These are phyloP conservation scores for Volucella bombylans DNA, from an alignment of 2,888 invertebrate species.

Conservation along the genomic window DNA sequence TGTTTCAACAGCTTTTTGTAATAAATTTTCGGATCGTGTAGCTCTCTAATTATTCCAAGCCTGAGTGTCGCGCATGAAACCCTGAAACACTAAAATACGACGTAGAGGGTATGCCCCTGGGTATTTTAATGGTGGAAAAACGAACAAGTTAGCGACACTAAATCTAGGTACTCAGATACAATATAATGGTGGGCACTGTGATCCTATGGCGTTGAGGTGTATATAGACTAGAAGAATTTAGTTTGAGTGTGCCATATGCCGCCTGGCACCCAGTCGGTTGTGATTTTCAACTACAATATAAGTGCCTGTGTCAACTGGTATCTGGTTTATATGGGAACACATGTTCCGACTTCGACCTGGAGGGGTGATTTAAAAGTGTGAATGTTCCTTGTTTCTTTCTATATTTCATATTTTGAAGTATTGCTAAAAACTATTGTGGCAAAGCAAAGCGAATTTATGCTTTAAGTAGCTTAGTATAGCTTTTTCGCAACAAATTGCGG, in stretches of 20 bases:
- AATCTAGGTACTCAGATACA: slow-evolving; percentile 17
- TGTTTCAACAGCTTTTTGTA: slow-evolving; percentile 70
- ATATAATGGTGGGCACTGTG: slow-evolving; percentile 19
- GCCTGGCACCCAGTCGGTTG: slow-evolving; percentile 49
- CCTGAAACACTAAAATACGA: not conserved
- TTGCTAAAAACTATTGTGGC: too few species aligned
- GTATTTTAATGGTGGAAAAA: slow-evolving; percentile 5
- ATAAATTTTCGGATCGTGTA: slow-evolving; percentile 70
- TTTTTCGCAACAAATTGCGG: too few species aligned
- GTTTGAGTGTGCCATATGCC: slow-evolving; percentile 30
- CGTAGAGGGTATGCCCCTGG: not conserved
- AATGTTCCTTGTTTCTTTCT: not conserved
- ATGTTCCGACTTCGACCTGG: slow-evolving; percentile 33
- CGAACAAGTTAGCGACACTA: slow-evolving; percentile 37
- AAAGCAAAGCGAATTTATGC: too few species aligned
- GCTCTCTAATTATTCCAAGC: slow-evolving; percentile 63
- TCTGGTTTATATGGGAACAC: slow-evolving; percentile 55
- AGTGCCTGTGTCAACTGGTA: slow-evolving; percentile 29
- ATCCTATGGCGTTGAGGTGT: slow-evolving; percentile 24
- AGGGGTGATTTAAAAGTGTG: not conserved
- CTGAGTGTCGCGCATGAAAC: slow-evolving; percentile 1
- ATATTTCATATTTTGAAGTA: too few species aligned
- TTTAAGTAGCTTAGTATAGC: too few species aligned
- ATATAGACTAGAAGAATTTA: slow-evolving; percentile 28
- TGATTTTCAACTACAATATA: slow-evolving; percentile 16